Conservation (phyloP, 2,888 invertebrate species). For the Gonocerus acuteangulatus region DNA sequence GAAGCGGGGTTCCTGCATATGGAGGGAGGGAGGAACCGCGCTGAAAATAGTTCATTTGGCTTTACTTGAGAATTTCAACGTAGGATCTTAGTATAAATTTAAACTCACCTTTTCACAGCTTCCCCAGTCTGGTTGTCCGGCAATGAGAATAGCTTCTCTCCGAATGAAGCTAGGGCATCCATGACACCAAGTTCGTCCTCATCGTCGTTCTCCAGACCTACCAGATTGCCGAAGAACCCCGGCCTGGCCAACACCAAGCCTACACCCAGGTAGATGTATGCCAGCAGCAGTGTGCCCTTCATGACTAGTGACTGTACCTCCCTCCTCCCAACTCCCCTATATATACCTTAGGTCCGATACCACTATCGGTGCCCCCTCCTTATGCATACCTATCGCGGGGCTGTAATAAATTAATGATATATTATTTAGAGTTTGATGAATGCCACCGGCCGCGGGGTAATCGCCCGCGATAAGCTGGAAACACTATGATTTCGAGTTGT, state of each 20-base stretch:
- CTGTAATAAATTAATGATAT: constrained; percentile 11
- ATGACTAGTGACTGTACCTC: neutral
- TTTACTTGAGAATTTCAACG: no score
- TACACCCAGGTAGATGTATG: no score
- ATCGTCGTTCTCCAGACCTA: neutral
- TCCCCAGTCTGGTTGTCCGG: constrained; percentile 32
- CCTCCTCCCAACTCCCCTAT: neutral
- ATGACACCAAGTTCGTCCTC: constrained; percentile 15
- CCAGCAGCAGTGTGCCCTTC: no score
- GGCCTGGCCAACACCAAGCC: neutral
- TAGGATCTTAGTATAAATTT: no score
- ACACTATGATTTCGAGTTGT: constrained; percentile 1
- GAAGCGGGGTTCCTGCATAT: no score
- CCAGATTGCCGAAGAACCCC: neutral
- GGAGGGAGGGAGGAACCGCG: no score
- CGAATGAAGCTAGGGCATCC: constrained; percentile 19
- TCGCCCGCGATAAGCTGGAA: neutral
- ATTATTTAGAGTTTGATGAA: neutral
- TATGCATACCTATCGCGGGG: constrained; percentile 9
- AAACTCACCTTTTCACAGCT: constrained; percentile 28
- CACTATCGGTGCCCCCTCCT: neutral
- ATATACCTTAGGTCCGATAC: neutral
- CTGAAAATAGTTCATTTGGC: no score
- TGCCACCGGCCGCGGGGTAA: neutral
- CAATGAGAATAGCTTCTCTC: constrained; percentile 30